Base-by-base conservation (phyloP, 2,797 vertebrate genomes). In the Phaenicophaeus curvirostris region DNA sequence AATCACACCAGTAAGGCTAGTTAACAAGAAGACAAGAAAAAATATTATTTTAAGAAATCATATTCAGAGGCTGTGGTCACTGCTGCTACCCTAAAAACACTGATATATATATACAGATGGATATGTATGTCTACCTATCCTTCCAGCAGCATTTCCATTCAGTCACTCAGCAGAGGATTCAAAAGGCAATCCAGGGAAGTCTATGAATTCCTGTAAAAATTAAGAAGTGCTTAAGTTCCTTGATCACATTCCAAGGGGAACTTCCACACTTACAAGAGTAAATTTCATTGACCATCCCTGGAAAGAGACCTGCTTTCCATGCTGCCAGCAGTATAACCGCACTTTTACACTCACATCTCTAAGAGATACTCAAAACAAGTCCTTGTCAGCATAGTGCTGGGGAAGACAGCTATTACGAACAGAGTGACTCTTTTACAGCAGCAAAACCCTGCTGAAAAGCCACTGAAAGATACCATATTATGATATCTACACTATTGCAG, bases 1-100 rank as follows among this genome's bases (percentile, higher is more conserved):
- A 69, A 37, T 90, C 20, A 1, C 94, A 88, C 88, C 94, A 96
- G 48, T 44, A 94, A 69, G 31, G 30, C 30, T 71, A 82, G n/a
- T 55, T 86, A 79, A 75, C 25, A 72, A 59, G 65, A 90, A 84
- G 23, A 90, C 91, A 65, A 75, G 12, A 27, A 8, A 68, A 79
- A 33, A 15, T 5, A 54, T 1, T 46, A 35, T 42, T 92, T 72
- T 30, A 80, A 84, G 69, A 84, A 67, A 67, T 87, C 31, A 48
- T 11, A 14, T 35, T 89, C 37, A 41, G 44, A 65, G 48, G 7
- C 25, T 87, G 21, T 51, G 53, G 12, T 42, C 58, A 44, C 5
- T 21, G 41, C 25, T 63, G 37, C 35, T 84, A 39, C n/a, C 35
- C 23, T 50, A 57, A 41, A 28, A 85, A 39, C 42, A 83, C 6